phyloP scores from a whole-genome alignment of 2,888 invertebrate genomes.

The Nomada ferruginata region DNA sequence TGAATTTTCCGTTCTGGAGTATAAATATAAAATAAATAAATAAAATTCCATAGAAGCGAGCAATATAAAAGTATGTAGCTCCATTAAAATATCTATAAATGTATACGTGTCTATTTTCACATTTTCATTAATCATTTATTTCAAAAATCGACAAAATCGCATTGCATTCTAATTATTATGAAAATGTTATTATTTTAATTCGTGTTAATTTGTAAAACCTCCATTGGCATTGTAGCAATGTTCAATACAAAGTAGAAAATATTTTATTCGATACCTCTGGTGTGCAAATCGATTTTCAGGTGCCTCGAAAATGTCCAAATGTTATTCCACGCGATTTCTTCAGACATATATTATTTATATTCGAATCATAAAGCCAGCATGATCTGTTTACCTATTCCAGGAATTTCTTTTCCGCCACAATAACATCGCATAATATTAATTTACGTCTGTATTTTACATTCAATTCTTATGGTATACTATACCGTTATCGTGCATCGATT shows the following conservation, averaged over 20 bases:
- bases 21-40: too few relatives aligned
- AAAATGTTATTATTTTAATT: too few relatives aligned
- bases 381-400: neutral
- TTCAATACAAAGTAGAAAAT: too few relatives aligned
- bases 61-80: slow-evolving; percentile 11
- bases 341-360: neutral
- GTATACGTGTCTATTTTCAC: neutral
- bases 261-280: neutral
- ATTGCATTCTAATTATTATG: too few relatives aligned
- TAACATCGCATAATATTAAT: neutral
- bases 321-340: slow-evolving; percentile 1
- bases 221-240: neutral
- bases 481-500: neutral
- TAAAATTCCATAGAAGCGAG: slow-evolving; percentile 53
- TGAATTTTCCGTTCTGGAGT: too few relatives aligned
- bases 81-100: too few relatives aligned
- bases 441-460: slow-evolving; percentile 1
- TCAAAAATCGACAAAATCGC: too few relatives aligned
- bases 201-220: neutral
- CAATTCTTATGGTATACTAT: slow-evolving; percentile 2
- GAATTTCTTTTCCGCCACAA: neutral
- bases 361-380: neutral
- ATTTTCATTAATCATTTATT: neutral
- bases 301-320: neutral
- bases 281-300: neutral